These are phyloP conservation scores for Drosophila monieri DNA, from an alignment of 2,888 invertebrate species.

Conservation along the genomic window DNA sequence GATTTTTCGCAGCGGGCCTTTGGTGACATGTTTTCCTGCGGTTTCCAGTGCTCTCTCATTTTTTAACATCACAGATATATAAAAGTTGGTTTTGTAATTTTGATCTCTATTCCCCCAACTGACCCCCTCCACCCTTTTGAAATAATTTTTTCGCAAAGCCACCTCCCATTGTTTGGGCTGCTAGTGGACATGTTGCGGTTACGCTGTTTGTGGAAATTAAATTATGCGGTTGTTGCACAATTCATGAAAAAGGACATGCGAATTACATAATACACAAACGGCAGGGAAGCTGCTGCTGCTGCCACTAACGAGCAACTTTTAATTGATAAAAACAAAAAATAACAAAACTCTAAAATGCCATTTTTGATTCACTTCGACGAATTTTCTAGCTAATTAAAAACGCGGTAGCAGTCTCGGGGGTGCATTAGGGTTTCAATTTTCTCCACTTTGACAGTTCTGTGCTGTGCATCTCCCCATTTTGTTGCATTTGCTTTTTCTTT, in stretches of 20 bases:
- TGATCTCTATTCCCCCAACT: background rate
- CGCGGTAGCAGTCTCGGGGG: background rate
- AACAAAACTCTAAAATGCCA: background rate
- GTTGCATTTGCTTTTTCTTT: constrained; percentile 3
- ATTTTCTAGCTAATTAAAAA: constrained; percentile 41
- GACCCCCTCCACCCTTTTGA: background rate
- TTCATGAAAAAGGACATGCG: constrained; percentile 22
- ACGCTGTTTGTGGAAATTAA: constrained; percentile 69
- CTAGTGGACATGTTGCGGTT: constrained; percentile 67
- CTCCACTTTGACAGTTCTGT: constrained; percentile 24
- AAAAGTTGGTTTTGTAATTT: constrained; percentile 6
- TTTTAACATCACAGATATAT: constrained; percentile 37
- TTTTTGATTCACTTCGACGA: constrained; percentile 31
- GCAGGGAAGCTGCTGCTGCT: constrained; percentile 43
- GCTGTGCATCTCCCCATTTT: constrained; percentile 12
- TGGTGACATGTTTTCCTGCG: constrained; percentile 71
- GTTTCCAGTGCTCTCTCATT: constrained; percentile 44
- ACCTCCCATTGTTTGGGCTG: constrained; percentile 19
- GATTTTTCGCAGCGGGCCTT: constrained; percentile 28
- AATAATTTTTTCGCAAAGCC: constrained; percentile 21
- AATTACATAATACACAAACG: constrained; percentile 31
- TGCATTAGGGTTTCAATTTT: constrained; percentile 23
- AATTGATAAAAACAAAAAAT: constrained; percentile 24
- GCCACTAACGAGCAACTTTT: constrained; percentile 33
- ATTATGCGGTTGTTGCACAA: constrained; percentile 65